Evolutionary conservation across 2,113 vertebrate genomes (phyloP), one percentile per base, ranked within the genome.

Genomic region (Oceanites oceanicus): DNA sequence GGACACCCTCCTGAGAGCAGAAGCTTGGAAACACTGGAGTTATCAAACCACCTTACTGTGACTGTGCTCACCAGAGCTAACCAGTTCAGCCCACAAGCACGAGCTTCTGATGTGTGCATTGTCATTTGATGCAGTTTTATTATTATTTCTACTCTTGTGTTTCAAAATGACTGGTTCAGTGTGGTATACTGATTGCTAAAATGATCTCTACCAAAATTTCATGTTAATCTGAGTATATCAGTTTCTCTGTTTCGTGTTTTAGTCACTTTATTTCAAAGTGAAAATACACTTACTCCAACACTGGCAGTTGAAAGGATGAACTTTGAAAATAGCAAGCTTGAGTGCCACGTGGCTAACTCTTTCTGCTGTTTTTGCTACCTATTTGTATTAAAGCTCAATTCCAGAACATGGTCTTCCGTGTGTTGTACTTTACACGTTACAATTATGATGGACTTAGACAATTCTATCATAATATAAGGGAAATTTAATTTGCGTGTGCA

Each of bases 1-100:
- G 61, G 21, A 38, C 21, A 53, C 50, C 6, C 21, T 62, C 6
- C 42, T 49, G 30, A 56, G 56, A 85, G 27, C 36, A 75, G 65
- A 29, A 82, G 71, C 67, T 91, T 17, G 50, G n/a, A 42, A 72
- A 15, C 38, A 22, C n/a, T 0, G 0, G 15, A 38, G 36, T 65
- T 80, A 19, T 11, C 40, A 70, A 73, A 62, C 20, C 29, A 44
- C 26, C 26, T 58, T 1, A 0, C 42, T 61, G 30, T 66, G 74
- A 11, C 34, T 0, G 0, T 42, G 49, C 29, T 86, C 47, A 25
- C 49, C 27, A 44, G 70, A 63, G 17, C 47, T 67, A 19, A 59
- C 19, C 7, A 10, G 22, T 74, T 81, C 52, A 42, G n/a, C 47
- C 66, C 6, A 3, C 27, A 42, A 74, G 11, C 27, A 30, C 2